Evolutionary conservation across 2,888 invertebrate species (phyloP).

Genomic region (Chalcosyrphus nemorum): DNA sequence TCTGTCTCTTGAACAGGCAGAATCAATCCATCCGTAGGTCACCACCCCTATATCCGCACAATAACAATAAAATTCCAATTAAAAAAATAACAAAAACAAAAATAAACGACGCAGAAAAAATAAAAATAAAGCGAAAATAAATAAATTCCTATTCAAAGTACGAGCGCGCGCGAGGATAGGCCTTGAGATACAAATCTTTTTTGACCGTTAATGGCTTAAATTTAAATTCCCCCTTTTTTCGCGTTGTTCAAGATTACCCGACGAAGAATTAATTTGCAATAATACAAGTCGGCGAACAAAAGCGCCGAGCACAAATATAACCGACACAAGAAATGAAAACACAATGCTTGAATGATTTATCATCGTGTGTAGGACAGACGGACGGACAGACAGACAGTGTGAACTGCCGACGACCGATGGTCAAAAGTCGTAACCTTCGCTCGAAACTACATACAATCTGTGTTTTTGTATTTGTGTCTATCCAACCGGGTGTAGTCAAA

Average conservation of each 20-base stretch:
- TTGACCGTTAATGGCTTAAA: conserved; percentile 58
- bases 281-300: conserved; percentile 21
- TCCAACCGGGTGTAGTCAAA: background rate
- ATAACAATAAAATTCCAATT: conserved; percentile 40
- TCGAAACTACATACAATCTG: background rate
- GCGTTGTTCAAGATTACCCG: conserved; percentile 31
- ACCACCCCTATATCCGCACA: conserved; percentile 25
- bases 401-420: background rate
- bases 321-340: background rate
- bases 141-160: conserved; percentile 45
- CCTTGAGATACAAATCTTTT: conserved; percentile 66
- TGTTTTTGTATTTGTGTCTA: background rate
- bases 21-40: conserved; percentile 35
- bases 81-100: conserved; percentile 24
- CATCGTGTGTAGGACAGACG: background rate
- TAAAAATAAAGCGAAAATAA: conserved; percentile 9
- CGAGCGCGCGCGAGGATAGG: background rate
- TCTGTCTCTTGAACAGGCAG: background rate
- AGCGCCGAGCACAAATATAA: background rate
- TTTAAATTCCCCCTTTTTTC: conserved; percentile 37
- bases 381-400: background rate
- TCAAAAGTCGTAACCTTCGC: conserved; percentile 48
- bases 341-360: conserved; percentile 32
- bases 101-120: conserved; percentile 1
- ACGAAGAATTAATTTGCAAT: conserved; percentile 59